phyloP scores from a whole-genome alignment of 2,113 vertebrate genomes.

The Nothocercus julius region DNA sequence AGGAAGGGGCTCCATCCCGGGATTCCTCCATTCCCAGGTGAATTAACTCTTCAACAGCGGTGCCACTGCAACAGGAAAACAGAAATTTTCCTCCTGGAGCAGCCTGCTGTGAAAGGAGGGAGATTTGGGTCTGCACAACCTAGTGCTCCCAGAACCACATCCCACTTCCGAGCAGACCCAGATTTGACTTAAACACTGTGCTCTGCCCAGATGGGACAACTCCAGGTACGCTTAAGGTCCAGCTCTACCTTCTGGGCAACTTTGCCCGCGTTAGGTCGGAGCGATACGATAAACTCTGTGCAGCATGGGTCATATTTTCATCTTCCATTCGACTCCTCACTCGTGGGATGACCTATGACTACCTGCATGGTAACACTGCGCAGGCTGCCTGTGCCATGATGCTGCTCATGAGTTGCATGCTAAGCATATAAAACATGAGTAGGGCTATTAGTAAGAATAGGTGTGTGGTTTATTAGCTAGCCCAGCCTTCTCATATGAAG shows the following conservation, averaged over 20 bases:
- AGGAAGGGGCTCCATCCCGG: not conserved
- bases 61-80: not conserved
- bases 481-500: not conserved
- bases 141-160: not conserved
- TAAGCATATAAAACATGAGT: not conserved
- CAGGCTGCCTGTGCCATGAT: not conserved
- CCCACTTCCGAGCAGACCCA: not conserved
- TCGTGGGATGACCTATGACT: not conserved
- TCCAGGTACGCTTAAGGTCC: not conserved
- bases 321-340: not conserved
- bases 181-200: not conserved
- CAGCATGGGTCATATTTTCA: not conserved
- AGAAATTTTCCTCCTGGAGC: not conserved
- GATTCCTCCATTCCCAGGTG: not conserved
- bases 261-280: not conserved
- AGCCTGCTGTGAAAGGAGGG: not conserved
- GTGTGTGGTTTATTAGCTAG: not conserved
- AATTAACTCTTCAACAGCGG: not conserved
- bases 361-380: not conserved
- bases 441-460: not conserved
- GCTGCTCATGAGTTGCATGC: rapidly evolving
- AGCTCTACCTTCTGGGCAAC: not conserved
- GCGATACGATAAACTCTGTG: not conserved
- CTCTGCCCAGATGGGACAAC: not conserved
- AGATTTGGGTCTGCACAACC: rapidly evolving